Base-by-base conservation (phyloP, 2,797 vertebrate species). In the Sternarchorhynchus goeldii region DNA sequence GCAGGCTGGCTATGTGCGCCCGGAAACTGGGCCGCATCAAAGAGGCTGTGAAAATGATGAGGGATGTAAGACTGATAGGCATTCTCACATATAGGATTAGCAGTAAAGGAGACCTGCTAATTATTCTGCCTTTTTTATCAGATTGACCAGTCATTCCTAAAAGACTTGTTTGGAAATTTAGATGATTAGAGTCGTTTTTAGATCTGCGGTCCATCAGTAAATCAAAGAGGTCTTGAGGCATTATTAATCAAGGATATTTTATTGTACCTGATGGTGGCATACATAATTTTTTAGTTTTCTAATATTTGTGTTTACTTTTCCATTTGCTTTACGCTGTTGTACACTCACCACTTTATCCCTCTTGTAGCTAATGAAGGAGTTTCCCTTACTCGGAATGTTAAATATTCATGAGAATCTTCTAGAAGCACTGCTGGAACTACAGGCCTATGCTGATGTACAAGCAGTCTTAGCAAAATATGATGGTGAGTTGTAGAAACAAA, bases 21-120 rank as follows among this genome's bases (percentile, higher is more conserved):
- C 96, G 98, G 75, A 99, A 96, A 83, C 93, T 99, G 87, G 97
- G 98, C 73, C 94, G 96, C 83, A 96, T 99, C 87, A 95, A 95
- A 91, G 97, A 99, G 92, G 97, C 97, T 18, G 96, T 98, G 70
- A 99, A 99, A 93, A 98, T 99, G 94, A 99, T 99, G 96, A 96
- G 98, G 95, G 97, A 99, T 88, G 97, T 99, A 91, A 97, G 96
- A 95, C 25, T n/a, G 17, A 4, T 58, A 56, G 45, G 3, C 59
- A 31, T 45, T 18, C 17, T 53, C 31, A 32, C 73, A 63, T 41
- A 25, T 25, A 31, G 16, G 14, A 8, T 53, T 20, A 50, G 41
- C 3, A 45, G 10, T 5, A 57, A 18, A 14, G n/a, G 6, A 16
- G 6, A 31, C 29, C 8, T 31, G 17, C 10, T 55, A 5, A 18